A percentile compares a stretch with the other conserved stretches of the same genome.
phyloP scores from a whole-genome alignment of 64 coral and sea anemone genomes.

The Pocillopora verrucosa region DNA sequence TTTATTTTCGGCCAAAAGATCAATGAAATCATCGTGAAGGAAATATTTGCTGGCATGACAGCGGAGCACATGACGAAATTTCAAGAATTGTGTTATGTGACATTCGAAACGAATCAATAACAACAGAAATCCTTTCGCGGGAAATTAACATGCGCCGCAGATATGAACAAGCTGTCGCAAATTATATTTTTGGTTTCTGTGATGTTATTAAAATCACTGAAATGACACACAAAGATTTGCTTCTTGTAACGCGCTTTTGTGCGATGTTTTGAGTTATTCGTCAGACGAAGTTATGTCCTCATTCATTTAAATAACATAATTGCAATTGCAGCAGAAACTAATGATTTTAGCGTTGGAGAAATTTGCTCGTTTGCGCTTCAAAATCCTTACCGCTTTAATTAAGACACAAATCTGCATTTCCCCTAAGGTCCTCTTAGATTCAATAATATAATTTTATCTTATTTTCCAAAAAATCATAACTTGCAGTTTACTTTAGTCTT shows the following conservation, averaged over 20 bases:
- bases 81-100: neutral
- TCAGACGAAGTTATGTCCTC: neutral
- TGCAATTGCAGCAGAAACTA: neutral
- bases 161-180: constrained; percentile 26
- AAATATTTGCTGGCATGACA: constrained; percentile 5
- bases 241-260: neutral
- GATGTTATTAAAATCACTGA: constrained; percentile 5
- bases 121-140: constrained; percentile 1
- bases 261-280: neutral
- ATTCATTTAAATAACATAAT: neutral
- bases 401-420: neutral
- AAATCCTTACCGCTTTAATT: neutral
- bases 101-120: neutral
- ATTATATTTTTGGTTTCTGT: neutral
- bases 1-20: constrained; percentile 35
- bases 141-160: constrained; percentile 7
- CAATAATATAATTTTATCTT: neutral
- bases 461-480: neutral
- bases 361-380: neutral
- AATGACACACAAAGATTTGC: neutral
- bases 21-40: constrained; percentile 12
- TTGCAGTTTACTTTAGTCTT: neutral
- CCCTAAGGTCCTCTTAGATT: neutral
- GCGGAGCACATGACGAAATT: constrained; percentile 12
- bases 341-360: neutral